Percentiles rank a stretch among this genome's conserved stretches.
These are phyloP conservation scores for Desmophyllum pertusum DNA, from an alignment of 92 coral and sea anemone species.

Conservation along the genomic window DNA sequence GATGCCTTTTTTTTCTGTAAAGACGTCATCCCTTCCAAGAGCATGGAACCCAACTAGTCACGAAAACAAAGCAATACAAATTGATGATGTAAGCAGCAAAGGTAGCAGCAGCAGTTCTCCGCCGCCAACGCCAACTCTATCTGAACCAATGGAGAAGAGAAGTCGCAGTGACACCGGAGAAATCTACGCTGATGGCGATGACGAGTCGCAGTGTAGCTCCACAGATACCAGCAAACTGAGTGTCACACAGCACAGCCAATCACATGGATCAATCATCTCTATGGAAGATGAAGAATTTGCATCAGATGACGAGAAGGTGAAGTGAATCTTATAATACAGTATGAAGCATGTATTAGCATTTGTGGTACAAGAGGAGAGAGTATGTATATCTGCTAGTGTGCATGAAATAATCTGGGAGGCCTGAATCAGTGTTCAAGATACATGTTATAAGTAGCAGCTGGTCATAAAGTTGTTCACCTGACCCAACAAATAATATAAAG, in stretches of 20 bases:
- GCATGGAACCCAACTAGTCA: conserved; percentile 56
- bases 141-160: conserved; percentile 78
- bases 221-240: conserved; percentile 37
- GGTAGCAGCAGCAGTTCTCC: conserved; percentile 46
- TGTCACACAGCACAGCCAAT: conserved; percentile 55
- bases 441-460: no score
- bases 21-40: conserved; percentile 65
- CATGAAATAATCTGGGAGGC: no score
- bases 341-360: no score
- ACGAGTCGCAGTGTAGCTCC: conserved; percentile 40
- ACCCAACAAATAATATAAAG: no score
- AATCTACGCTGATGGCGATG: conserved; percentile 62
- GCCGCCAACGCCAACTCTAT: conserved; percentile 66
- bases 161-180: conserved; percentile 67
- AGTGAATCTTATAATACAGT: background rate
- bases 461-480: no score
- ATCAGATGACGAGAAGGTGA: conserved; percentile 97
- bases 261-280: conserved; percentile 75
- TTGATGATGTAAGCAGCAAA: conserved; percentile 15
- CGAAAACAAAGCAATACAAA: conserved; percentile 34
- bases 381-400: no score
- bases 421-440: no score
- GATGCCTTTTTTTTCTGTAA: background rate
- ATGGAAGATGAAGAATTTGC: conserved; percentile 97
- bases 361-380: background rate